A percentile compares a stretch with the other conserved stretches of the same genome.
These are phyloP conservation scores for Porphyrio hochstetteri DNA, from an alignment of 2,113 vertebrate genomes.

Conservation along the genomic window DNA sequence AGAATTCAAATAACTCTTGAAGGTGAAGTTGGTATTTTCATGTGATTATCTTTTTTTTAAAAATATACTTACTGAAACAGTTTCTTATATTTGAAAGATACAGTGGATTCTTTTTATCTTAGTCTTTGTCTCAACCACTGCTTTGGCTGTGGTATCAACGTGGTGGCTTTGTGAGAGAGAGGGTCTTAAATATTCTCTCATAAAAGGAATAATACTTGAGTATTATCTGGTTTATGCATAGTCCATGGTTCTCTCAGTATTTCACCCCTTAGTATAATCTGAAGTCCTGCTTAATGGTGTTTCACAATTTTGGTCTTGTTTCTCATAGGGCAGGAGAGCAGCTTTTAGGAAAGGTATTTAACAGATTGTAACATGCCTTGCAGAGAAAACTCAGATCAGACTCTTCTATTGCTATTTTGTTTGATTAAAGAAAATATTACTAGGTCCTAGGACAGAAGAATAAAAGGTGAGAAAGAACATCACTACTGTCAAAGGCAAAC, in stretches of 20 bases:
- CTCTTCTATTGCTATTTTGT: neutral
- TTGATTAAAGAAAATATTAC: neutral
- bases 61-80: too few relatives aligned
- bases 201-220: constrained; percentile 23
- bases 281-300: constrained; percentile 17
- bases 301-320: neutral
- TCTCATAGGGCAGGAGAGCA: neutral
- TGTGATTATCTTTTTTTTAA: neutral
- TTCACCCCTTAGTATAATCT: neutral
- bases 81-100: neutral
- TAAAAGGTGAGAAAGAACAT: neutral
- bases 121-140: constrained; percentile 12
- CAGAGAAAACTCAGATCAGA: neutral
- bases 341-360: neutral
- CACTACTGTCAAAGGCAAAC: neutral
- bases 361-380: neutral
- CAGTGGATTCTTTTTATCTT: constrained; percentile 24
- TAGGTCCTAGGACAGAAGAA: neutral
- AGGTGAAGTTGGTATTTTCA: constrained; percentile 5
- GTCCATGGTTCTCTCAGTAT: neutral
- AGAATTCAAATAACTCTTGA: neutral
- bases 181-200: constrained; percentile 45
- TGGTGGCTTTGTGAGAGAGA: constrained; percentile 37
- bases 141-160: constrained; percentile 13
- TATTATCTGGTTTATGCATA: constrained; percentile 31